These are phyloP conservation scores for Notarius quadriscutis DNA, from an alignment of 2,113 vertebrate genomes.

Conservation along the genomic window DNA sequence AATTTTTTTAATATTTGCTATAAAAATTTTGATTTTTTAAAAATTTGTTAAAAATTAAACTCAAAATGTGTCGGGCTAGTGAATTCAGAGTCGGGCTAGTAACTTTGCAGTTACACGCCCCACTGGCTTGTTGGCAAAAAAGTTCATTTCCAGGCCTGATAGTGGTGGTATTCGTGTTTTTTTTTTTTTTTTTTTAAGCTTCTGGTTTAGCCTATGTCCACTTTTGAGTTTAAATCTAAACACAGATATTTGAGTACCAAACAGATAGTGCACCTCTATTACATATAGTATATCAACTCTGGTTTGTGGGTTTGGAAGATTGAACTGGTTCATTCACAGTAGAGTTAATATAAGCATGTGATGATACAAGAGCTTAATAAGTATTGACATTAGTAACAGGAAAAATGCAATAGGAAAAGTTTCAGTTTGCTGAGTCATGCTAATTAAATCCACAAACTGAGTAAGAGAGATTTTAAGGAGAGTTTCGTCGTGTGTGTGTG, in stretches of 20 bases:
- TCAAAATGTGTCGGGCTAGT: too few relatives aligned
- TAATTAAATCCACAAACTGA: slow-evolving; percentile 19
- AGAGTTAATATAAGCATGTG: background rate
- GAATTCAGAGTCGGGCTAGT: too few relatives aligned
- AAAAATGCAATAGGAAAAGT: slow-evolving; percentile 9
- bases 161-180: background rate
- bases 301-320: background rate
- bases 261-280: background rate
- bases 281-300: background rate
- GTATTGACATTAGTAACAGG: slow-evolving; percentile 12
- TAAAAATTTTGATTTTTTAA: too few relatives aligned
- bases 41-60: too few relatives aligned
- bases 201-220: background rate
- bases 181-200: too few relatives aligned
- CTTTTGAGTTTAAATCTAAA: background rate
- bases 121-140: too few relatives aligned
- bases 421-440: slow-evolving; percentile 25
- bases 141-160: too few relatives aligned
- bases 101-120: too few relatives aligned
- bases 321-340: background rate
- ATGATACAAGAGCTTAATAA: background rate
- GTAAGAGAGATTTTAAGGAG: background rate
- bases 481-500: slow-evolving; percentile 1
- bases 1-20: too few relatives aligned
- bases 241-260: background rate